These are phyloP conservation scores for Hermaeophaga mercurialis DNA, from an alignment of 2,888 invertebrate genomes.

Conservation along the genomic window DNA sequence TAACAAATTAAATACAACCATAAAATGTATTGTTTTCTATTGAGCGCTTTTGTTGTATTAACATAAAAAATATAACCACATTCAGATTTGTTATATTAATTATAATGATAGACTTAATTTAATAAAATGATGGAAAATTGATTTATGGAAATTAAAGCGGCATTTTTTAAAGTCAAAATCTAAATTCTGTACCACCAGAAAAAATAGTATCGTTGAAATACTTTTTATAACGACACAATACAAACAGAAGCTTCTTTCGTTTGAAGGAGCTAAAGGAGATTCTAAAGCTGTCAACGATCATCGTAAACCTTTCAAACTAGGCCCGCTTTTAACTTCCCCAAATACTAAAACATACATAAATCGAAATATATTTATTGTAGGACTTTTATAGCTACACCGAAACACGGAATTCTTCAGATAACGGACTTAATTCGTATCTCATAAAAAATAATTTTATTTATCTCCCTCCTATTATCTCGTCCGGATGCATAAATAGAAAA, in stretches of 20 bases:
- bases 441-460: conserved; percentile 28
- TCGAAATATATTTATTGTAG: conserved; percentile 41
- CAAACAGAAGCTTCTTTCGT: conserved; percentile 44
- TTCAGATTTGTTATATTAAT: too few species aligned
- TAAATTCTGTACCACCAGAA: background rate
- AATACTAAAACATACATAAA: conserved; percentile 45
- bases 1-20: too few species aligned
- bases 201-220: conserved; percentile 33
- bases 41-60: too few species aligned
- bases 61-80: too few species aligned
- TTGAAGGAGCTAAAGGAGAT: conserved; percentile 50
- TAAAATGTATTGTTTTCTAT: too few species aligned
- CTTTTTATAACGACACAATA: conserved; percentile 44
- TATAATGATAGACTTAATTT: too few species aligned
- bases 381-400: conserved; percentile 20
- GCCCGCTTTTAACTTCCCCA: conserved; percentile 54
- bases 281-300: conserved; percentile 58
- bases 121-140: too few species aligned
- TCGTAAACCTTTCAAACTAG: conserved; percentile 58
- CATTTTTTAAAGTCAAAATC: background rate
- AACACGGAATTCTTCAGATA: conserved; percentile 21
- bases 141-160: background rate
- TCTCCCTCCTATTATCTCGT: conserved; percentile 20
- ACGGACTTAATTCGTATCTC: conserved; percentile 19
- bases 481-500: conserved; percentile 36